Evolutionary conservation across 30 jellyfish, hydroid and myxozoan species (phyloP).

Genomic region (Catostylus mosaicus): DNA sequence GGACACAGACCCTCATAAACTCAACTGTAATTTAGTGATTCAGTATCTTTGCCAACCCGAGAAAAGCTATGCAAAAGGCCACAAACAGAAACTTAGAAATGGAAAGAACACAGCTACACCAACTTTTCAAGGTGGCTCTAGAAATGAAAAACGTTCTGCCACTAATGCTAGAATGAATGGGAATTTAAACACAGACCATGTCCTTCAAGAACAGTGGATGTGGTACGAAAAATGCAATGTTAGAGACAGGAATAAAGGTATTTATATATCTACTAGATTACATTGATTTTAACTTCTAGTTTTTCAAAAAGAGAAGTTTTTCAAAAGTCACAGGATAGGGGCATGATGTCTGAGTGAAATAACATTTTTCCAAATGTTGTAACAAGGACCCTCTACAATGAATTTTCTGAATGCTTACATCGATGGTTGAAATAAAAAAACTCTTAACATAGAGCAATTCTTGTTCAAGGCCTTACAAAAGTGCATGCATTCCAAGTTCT

Average conservation of each 20-base stretch:
- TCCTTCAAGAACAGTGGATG: slow-evolving; percentile 85
- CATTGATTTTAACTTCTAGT: background rate
- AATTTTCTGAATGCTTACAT: too few relatives aligned
- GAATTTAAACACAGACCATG: slow-evolving; percentile 35
- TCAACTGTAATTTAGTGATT: slow-evolving; percentile 79
- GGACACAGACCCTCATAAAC: slow-evolving; percentile 80
- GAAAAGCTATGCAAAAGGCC: slow-evolving; percentile 20
- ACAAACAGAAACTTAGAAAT: slow-evolving; percentile 58
- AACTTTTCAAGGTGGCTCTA: slow-evolving; percentile 50
- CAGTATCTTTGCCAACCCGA: slow-evolving; percentile 84
- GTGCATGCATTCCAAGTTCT: too few relatives aligned
- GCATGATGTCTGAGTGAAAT: too few relatives aligned
- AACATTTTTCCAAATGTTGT: too few relatives aligned
- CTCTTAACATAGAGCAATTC: too few relatives aligned
- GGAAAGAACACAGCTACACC: slow-evolving; percentile 70
- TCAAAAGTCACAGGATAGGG: too few relatives aligned
- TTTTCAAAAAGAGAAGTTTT: background rate
- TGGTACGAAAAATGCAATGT: slow-evolving; percentile 87
- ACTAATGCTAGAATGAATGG: slow-evolving; percentile 43
- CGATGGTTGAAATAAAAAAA: too few relatives aligned
- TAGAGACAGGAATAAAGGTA: slow-evolving; percentile 87
- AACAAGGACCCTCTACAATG: too few relatives aligned
- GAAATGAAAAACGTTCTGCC: slow-evolving; percentile 33
- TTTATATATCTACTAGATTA: too few relatives aligned
- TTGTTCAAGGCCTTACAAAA: too few relatives aligned